phyloP scores from a whole-genome alignment of 2,888 invertebrate genomes.

The Ichneumon xanthorius region DNA sequence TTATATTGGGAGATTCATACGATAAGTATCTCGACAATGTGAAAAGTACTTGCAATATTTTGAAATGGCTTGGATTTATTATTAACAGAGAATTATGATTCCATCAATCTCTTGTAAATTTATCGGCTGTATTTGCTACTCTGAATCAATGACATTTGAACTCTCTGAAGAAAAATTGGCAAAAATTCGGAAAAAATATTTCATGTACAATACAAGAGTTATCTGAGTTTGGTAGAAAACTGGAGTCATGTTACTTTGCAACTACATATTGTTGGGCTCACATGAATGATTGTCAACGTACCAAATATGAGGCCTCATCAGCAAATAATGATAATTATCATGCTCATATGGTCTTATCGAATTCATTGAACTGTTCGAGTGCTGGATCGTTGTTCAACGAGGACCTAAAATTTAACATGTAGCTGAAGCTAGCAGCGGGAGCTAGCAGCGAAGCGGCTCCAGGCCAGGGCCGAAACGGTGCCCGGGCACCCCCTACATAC shows the following conservation, averaged over 20 bases:
- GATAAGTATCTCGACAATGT: not conserved
- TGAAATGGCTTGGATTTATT: not conserved
- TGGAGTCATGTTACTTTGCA: constrained; percentile 30
- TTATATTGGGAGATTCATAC: not conserved
- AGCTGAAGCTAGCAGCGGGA: too few species aligned
- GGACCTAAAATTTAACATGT: too few species aligned
- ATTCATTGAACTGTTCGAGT: not conserved
- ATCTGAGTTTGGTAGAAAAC: constrained; percentile 12
- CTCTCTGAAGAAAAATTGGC: not conserved
- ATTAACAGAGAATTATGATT: not conserved
- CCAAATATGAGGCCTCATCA: not conserved
- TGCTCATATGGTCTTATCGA: not conserved
- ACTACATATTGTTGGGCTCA: not conserved
- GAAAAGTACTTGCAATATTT: not conserved
- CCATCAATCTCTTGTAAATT: not conserved
- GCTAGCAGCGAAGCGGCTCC: too few species aligned
- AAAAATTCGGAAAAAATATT: not conserved
- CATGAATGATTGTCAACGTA: constrained; percentile 12
- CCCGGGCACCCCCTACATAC: too few species aligned
- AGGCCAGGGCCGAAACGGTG: too few species aligned
- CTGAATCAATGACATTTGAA: not conserved
- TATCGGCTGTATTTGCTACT: not conserved
- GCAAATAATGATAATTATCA: constrained; percentile 19
- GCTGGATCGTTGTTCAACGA: too few species aligned
- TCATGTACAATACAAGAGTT: constrained; percentile 32